phyloP scores from a whole-genome alignment of 2,797 vertebrate genomes.

The Chrosomus eos region DNA sequence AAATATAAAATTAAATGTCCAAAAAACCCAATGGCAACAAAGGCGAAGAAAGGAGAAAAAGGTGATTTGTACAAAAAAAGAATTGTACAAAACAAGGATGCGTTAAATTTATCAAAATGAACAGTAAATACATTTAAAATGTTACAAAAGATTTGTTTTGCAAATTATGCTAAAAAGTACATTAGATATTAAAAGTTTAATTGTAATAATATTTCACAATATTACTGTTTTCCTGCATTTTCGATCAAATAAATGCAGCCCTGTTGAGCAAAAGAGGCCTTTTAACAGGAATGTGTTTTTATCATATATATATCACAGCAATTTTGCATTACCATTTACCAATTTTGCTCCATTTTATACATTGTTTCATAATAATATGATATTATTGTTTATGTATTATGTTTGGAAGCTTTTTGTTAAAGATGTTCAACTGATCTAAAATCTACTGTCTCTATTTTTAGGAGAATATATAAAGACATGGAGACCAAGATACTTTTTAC shows the following conservation, averaged over 20 bases:
- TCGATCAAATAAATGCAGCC: not conserved
- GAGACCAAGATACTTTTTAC: slow-evolving; percentile 93
- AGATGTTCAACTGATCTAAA: not conserved
- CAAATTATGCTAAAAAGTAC: no score
- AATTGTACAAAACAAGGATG: not conserved
- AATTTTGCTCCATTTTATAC: not conserved
- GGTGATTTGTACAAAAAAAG: no score
- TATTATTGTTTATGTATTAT: not conserved
- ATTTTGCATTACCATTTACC: not conserved
- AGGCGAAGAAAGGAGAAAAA: no score
- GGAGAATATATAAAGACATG: slow-evolving; percentile 98
- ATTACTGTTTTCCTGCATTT: not conserved
- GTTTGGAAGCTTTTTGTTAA: not conserved
- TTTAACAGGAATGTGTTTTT: not conserved
- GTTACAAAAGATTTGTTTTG: not conserved
- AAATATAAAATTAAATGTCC: no score
- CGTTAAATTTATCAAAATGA: not conserved
- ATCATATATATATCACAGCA: not conserved
- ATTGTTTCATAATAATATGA: not conserved
- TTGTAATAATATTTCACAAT: not conserved
- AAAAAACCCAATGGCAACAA: no score
- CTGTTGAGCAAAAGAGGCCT: not conserved
- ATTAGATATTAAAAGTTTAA: not conserved
- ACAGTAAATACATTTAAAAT: not conserved
- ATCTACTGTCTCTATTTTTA: slow-evolving; percentile 58